Base-by-base conservation (phyloP, 2,797 vertebrate species). In the Lemur catta region DNA sequence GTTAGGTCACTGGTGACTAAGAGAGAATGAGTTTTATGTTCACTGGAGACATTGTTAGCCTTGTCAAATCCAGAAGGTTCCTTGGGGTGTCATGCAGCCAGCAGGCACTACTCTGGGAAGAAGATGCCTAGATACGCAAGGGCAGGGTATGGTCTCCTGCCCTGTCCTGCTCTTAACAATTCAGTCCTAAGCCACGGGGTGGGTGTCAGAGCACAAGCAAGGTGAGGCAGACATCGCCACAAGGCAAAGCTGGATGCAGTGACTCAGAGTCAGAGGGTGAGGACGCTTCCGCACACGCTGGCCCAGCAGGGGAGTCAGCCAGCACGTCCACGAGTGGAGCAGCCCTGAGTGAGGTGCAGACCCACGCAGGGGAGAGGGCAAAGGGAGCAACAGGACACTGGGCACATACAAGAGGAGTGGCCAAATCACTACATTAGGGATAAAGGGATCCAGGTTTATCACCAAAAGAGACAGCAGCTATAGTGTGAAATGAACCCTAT, bases 81-180 rank as follows among this genome's bases (percentile, higher is more conserved):
- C 26, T 55, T 0, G 35, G 35, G 46, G 18, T 12, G 46, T 63
- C 63, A 46, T 4, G 38, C 28, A 50, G 48, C 18, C 46, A 15
- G 18, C 26, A 35, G 13, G 43, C 18, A 26, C 11, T 7, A 0
- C 17, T 43, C 52, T 78, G 20, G 4, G 28, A 52, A 46, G 15
- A 12, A 0, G 6, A 33, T 6, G 38, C 11, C 13, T 69, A 7
- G 0, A 0, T n/a, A 35, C 22, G 22, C 15, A 18, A 75, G 22
- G 59, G 35, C 6, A 7, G 11, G 10, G 12, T 61, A 38, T 48
- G 24, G 6, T 18, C 28, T 14, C 50, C 65, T 26, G 46, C 15
- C 35, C 67, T 69, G 9, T 12, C 59, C 59, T 18, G 24, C 11
- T 43, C 48, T 78, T 9, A 6, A 26, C 3, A 71, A 1, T 10